Percentiles rank a stretch among this genome's conserved stretches.
phyloP scores from a whole-genome alignment of 2,888 invertebrate species.

The Coelopa pilipes region DNA sequence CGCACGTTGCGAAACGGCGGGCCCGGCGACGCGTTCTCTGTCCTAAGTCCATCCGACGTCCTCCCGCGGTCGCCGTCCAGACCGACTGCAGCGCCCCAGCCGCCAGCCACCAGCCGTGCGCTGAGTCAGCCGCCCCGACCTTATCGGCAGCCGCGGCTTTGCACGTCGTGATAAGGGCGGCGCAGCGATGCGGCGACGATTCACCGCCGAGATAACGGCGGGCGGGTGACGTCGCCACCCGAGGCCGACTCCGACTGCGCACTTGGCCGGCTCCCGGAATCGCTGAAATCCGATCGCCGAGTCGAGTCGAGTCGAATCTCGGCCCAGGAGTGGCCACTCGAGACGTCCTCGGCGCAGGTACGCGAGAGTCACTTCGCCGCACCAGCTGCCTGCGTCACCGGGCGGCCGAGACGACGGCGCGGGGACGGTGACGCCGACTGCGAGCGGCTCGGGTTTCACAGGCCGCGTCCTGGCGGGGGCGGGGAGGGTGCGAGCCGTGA shows the following conservation, averaged over 20 bases:
- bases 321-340: constrained; percentile 21
- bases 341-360: constrained; percentile 8
- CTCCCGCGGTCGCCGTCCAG: not conserved
- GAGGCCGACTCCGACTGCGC: not conserved
- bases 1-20: constrained; percentile 7
- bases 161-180: not conserved
- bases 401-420: not conserved
- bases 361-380: not conserved
- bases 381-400: constrained; percentile 19
- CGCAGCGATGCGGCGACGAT: not conserved
- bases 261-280: not conserved
- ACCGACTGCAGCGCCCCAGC: not conserved
- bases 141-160: no score
- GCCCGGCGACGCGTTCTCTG: not conserved
- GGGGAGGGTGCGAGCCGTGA: not conserved
- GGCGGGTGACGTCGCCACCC: no score
- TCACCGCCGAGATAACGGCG: not conserved
- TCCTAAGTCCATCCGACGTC: not conserved
- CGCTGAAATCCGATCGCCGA: constrained; percentile 17
- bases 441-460: not conserved
- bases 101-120: not conserved
- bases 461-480: not conserved
- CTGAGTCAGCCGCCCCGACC: no score
- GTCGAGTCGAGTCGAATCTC: not conserved
- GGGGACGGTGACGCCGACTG: not conserved